Conservation (phyloP, 1,140 invertebrate genomes). For the Tetramorium alpestre region DNA sequence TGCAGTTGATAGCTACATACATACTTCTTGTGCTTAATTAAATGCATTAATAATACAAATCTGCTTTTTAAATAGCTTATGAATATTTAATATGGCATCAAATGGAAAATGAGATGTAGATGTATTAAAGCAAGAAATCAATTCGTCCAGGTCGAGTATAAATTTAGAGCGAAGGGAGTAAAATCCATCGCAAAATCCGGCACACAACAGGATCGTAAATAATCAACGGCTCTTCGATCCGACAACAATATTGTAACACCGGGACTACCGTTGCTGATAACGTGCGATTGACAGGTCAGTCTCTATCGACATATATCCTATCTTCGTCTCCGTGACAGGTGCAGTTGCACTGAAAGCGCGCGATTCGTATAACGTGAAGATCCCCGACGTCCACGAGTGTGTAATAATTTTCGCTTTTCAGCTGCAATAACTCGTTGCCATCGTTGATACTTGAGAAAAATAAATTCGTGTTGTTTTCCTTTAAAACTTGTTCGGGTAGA, state of each 20-base stretch:
- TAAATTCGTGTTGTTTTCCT: slow-evolving; percentile 67
- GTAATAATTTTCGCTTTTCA: slow-evolving; percentile 64
- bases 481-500: slow-evolving; percentile 68
- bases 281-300: slow-evolving; percentile 49
- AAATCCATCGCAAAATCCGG: slow-evolving; percentile 49
- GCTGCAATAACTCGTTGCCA: slow-evolving; percentile 71
- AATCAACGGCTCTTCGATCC: slow-evolving; percentile 52
- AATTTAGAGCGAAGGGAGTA: slow-evolving; percentile 15
- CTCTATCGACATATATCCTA: slow-evolving; percentile 41
- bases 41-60: slow-evolving; percentile 18
- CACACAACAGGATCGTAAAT: slow-evolving; percentile 36
- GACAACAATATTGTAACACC: slow-evolving; percentile 59
- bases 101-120: slow-evolving; percentile 28
- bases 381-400: slow-evolving; percentile 73
- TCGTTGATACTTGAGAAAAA: slow-evolving; percentile 73
- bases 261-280: slow-evolving; percentile 2
- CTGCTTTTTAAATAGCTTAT: not conserved
- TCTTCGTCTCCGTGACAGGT: slow-evolving; percentile 60
- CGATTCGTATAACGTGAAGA: slow-evolving; percentile 75
- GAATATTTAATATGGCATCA: slow-evolving; percentile 5
- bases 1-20: not conserved
- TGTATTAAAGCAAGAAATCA: slow-evolving; percentile 23
- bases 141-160: not conserved
- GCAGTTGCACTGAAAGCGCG: slow-evolving; percentile 68
- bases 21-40: not conserved